phyloP scores from a whole-genome alignment of 2,888 invertebrate species.

The Crocallis elinguaria region DNA sequence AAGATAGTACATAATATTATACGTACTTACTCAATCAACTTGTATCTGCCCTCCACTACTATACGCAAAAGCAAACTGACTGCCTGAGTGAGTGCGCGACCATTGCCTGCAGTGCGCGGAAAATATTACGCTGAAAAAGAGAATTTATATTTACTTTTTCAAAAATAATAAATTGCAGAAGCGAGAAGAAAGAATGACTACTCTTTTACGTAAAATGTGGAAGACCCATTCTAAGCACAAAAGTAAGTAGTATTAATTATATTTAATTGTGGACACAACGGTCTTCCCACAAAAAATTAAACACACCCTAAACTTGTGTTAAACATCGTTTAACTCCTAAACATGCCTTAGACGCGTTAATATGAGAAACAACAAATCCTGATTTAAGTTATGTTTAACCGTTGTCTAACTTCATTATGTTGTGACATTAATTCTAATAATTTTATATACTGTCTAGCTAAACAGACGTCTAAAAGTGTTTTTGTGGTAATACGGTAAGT shows the following conservation, averaged over 20 bases:
- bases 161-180: constrained; percentile 3
- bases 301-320: too few relatives aligned
- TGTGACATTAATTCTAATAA: too few relatives aligned
- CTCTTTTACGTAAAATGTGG: constrained; percentile 87
- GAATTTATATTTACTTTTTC: constrained; percentile 35
- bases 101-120: constrained; percentile 46
- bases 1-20: background rate
- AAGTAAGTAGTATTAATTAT: constrained; percentile 82
- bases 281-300: too few relatives aligned
- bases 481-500: too few relatives aligned
- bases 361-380: too few relatives aligned
- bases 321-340: too few relatives aligned
- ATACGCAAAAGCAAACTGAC: constrained; percentile 56
- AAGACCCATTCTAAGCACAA: constrained; percentile 87
- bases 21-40: constrained; percentile 26
- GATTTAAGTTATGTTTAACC: too few relatives aligned
- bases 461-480: too few relatives aligned
- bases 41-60: constrained; percentile 41
- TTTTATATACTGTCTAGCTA: too few relatives aligned
- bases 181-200: constrained; percentile 70
- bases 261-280: background rate
- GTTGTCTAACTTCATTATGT: too few relatives aligned
- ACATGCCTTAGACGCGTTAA: too few relatives aligned
- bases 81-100: constrained; percentile 47
- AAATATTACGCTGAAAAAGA: constrained; percentile 63